These are phyloP conservation scores for Lathamus discolor DNA, from an alignment of 2,113 vertebrate species.

Conservation along the genomic window DNA sequence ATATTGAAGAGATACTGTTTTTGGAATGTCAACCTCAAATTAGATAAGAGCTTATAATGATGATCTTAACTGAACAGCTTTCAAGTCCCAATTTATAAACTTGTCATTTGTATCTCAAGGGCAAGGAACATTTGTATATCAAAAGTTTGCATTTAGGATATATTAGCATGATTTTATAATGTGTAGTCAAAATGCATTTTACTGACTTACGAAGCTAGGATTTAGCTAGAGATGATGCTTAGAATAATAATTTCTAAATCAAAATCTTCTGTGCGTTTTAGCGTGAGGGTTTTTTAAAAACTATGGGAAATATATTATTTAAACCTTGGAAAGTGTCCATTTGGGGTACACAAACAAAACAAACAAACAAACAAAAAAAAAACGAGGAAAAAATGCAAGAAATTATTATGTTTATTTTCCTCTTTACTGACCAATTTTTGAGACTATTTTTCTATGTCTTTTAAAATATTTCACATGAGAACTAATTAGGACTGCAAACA, in stretches of 20 bases:
- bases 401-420: not conserved
- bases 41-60: not conserved
- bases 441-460: not conserved
- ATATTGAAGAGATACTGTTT: not conserved
- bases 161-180: not conserved
- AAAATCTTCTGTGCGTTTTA: not conserved
- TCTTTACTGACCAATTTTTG: not conserved
- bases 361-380: no score
- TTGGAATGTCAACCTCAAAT: not conserved
- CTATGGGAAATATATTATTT: not conserved
- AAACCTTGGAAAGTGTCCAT: not conserved
- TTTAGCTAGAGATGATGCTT: not conserved
- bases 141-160: not conserved
- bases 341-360: not conserved
- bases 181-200: not conserved
- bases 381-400: not conserved
- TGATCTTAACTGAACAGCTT: not conserved
- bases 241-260: not conserved
- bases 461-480: not conserved
- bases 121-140: not conserved
- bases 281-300: accelerated
- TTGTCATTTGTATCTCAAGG: not conserved
- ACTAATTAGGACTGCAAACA: not conserved
- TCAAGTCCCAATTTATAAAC: not conserved
- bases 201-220: not conserved